These are phyloP conservation scores for Stramonita haemastoma DNA, from an alignment of 2,888 invertebrate species.

Conservation along the genomic window DNA sequence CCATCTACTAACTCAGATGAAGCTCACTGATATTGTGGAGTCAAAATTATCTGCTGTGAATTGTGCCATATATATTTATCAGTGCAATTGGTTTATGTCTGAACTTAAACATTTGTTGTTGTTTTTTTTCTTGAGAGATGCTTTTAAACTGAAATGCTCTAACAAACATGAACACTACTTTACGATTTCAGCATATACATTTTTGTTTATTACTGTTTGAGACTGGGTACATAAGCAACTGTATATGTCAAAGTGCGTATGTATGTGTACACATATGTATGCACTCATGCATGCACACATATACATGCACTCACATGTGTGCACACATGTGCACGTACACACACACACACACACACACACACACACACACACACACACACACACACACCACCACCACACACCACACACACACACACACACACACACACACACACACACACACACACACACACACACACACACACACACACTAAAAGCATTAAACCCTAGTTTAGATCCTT, in stretches of 20 bases:
- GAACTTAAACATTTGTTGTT: too few species aligned
- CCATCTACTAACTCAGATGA: not conserved
- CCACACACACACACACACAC: not conserved
- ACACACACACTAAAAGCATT: not conserved
- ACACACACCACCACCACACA: not conserved
- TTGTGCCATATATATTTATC: too few species aligned
- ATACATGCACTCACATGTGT: not conserved
- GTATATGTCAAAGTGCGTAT: not conserved
- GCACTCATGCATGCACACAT: not conserved
- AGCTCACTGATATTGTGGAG: not conserved
- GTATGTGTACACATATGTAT: not conserved
- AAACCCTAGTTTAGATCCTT: not conserved
- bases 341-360: not conserved
- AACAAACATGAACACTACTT: too few species aligned
- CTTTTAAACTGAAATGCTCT: too few species aligned
- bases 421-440: not conserved
- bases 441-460: not conserved
- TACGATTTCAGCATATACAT: too few species aligned
- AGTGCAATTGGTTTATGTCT: too few species aligned
- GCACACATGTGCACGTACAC: not conserved
- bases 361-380: slow-evolving; percentile 7
- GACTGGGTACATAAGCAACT: too few species aligned
- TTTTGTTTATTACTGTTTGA: too few species aligned
- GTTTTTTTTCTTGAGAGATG: too few species aligned
- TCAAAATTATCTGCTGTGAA: too few species aligned